Evolutionary conservation across 2,113 vertebrate species (phyloP).

Genomic region (Tupaia tana): DNA sequence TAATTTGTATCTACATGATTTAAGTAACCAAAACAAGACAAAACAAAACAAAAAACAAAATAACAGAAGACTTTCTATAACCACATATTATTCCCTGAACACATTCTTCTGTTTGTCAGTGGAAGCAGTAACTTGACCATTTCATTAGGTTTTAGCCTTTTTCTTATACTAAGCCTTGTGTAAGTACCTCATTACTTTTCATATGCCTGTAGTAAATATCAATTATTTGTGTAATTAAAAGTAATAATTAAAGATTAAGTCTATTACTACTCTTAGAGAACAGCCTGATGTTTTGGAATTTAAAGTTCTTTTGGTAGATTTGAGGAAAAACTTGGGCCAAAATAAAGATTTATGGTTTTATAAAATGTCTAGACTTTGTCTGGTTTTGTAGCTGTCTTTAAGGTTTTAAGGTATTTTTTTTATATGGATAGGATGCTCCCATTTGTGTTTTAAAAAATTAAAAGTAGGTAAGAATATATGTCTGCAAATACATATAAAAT

Average conservation of each 20-base stretch:
- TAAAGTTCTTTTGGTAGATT: background rate
- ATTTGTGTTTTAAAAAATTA: background rate
- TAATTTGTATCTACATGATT: background rate
- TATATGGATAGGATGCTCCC: background rate
- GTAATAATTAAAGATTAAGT: background rate
- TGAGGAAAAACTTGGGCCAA: background rate
- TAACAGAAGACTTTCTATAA: background rate
- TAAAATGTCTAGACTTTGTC: background rate
- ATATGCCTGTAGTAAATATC: background rate
- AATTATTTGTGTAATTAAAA: background rate
- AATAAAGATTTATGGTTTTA: background rate
- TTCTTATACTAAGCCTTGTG: background rate
- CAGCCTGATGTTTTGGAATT: background rate
- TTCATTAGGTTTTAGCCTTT: background rate
- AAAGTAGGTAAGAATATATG: background rate
- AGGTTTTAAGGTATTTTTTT: conserved; percentile 12
- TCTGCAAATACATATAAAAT: background rate
- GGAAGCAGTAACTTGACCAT: background rate
- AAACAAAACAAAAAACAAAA: background rate
- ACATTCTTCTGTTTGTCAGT: background rate
- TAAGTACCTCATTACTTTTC: background rate
- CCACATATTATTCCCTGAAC: background rate
- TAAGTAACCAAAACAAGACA: background rate
- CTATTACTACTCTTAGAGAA: background rate
- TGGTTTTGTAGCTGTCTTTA: background rate